phyloP scores from a whole-genome alignment of 1,140 invertebrate species.

The Colletes gigas region DNA sequence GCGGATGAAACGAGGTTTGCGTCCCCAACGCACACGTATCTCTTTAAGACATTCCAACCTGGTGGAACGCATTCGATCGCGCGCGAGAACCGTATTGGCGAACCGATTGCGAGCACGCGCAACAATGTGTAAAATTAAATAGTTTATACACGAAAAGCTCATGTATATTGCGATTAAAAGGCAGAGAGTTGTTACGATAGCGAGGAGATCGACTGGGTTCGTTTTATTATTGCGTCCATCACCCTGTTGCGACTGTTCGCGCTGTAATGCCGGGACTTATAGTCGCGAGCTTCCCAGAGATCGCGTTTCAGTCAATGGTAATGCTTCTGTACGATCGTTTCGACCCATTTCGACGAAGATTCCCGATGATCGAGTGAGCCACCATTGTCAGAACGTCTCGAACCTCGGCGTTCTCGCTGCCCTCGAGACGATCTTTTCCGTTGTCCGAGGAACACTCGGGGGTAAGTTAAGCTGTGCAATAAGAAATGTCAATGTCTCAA shows the following conservation, averaged over 20 bases:
- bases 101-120: neutral
- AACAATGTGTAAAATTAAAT: conserved; percentile 2
- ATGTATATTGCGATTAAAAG: conserved; percentile 23
- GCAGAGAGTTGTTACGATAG: conserved; percentile 15
- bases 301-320: neutral
- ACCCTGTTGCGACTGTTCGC: neutral
- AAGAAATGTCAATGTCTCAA: conserved; percentile 63
- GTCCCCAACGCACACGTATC: conserved; percentile 8
- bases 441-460: conserved; percentile 58
- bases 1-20: neutral
- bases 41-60: neutral
- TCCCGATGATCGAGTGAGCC: neutral
- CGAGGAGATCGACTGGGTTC: neutral
- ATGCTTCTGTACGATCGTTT: neutral
- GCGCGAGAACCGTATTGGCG: neutral
- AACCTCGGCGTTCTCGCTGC: conserved; percentile 29
- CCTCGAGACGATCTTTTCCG: conserved; percentile 47
- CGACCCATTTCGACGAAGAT: conserved; percentile 1
- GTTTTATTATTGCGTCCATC: neutral
- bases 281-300: neutral
- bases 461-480: conserved; percentile 55
- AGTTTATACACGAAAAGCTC: neutral
- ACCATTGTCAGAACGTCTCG: conserved; percentile 39
- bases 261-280: neutral
- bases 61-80: neutral